phyloP scores from a whole-genome alignment of 1,140 invertebrate species.

The Aphelenchoides avenae region DNA sequence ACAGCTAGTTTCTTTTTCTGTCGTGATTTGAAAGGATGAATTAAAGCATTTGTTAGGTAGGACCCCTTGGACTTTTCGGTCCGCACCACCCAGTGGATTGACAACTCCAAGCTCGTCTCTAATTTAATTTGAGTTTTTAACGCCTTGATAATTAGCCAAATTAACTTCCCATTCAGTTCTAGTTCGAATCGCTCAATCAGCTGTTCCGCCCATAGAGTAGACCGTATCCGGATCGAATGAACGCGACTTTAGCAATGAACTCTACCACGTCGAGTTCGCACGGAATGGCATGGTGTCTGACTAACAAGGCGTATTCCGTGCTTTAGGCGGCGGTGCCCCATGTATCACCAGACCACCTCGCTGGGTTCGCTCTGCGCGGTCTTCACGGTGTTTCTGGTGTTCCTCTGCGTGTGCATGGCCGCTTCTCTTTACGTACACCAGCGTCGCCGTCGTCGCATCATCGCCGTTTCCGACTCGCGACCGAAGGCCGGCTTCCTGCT shows the following conservation, averaged over 20 bases:
- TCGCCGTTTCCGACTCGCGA: not conserved
- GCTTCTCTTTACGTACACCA: conserved; percentile 1
- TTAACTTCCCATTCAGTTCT: not conserved
- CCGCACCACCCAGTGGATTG: too few species aligned
- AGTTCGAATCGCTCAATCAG: not conserved
- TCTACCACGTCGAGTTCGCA: not conserved
- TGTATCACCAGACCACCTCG: conserved; percentile 6
- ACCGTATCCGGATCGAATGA: not conserved
- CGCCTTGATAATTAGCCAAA: not conserved
- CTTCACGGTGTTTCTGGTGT: not conserved
- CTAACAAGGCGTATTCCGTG: not conserved
- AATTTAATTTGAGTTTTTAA: too few species aligned
- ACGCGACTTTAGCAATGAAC: not conserved
- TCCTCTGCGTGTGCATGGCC: not conserved
- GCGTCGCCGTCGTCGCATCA: not conserved
- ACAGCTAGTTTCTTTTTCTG: too few species aligned
- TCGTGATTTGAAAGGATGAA: too few species aligned
- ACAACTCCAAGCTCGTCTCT: too few species aligned
- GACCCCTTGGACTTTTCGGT: too few species aligned
- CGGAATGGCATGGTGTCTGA: not conserved
- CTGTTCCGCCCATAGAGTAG: not conserved
- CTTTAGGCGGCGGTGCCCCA: not conserved
- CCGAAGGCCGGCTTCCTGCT: conserved; percentile 3
- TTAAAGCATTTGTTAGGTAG: too few species aligned
- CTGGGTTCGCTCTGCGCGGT: not conserved